Conservation (phyloP, 2,797 vertebrate genomes). For the Betta splendens region DNA sequence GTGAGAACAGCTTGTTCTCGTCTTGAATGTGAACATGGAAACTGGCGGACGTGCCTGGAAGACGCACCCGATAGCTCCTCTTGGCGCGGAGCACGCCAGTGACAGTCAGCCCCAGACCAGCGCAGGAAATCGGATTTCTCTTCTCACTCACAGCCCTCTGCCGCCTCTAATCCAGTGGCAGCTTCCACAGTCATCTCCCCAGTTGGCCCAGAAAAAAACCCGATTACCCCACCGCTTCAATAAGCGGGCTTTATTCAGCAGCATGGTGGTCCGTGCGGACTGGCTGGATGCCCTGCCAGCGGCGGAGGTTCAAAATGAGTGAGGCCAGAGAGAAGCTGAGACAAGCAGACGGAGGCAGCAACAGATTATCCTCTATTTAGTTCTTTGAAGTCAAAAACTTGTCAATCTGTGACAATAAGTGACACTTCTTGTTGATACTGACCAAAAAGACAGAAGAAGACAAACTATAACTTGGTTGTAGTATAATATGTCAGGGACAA, state of each 20-base stretch:
- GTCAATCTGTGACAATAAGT: not conserved
- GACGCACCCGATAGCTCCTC: constrained; percentile 23
- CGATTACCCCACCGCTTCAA: constrained; percentile 58
- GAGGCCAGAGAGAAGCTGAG: constrained; percentile 16
- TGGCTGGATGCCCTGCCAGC: constrained; percentile 40
- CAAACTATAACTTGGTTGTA: too few species aligned
- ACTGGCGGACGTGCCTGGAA: too few species aligned
- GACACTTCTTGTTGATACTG: not conserved
- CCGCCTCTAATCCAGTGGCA: constrained; percentile 51
- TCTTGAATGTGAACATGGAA: constrained; percentile 36
- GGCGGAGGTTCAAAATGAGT: constrained; percentile 45
- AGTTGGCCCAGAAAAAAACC: constrained; percentile 49
- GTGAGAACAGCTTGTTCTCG: constrained; percentile 27
- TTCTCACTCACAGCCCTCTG: constrained; percentile 48
- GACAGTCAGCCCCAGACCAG: constrained; percentile 37
- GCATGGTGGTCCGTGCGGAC: constrained; percentile 47
- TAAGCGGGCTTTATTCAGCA: constrained; percentile 61
- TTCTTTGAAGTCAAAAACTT: too few species aligned
- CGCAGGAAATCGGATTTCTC: constrained; percentile 59
- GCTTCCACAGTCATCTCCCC: constrained; percentile 39
- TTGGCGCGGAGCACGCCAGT: constrained; percentile 44
- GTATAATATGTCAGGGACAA: too few species aligned
- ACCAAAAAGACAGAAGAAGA: not conserved
- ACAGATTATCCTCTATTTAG: too few species aligned
- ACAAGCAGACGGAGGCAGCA: constrained; percentile 33